Percentiles rank a stretch among this genome's conserved stretches.
Conservation (phyloP, 2,888 invertebrate species). For the Artemia sp. region DNA sequence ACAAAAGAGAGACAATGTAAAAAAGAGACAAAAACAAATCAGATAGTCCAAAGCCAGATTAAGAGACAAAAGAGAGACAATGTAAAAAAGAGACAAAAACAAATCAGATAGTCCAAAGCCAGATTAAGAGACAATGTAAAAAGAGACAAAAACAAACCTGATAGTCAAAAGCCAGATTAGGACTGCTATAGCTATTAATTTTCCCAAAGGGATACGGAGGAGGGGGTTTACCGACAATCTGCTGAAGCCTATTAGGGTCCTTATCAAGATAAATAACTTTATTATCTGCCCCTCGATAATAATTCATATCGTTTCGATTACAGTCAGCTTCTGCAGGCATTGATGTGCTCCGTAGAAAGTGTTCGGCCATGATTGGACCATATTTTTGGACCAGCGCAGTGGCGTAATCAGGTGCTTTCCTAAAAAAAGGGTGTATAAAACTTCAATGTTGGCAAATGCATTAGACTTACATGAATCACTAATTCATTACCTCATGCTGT, state of each 20-base stretch:
- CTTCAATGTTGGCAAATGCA: no score
- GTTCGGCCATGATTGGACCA: constrained; percentile 32
- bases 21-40: background rate
- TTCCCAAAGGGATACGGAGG: constrained; percentile 56
- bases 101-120: constrained; percentile 33
- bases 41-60: constrained; percentile 43
- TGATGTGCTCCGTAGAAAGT: constrained; percentile 32
- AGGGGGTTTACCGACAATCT: constrained; percentile 63
- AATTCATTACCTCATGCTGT: no score
- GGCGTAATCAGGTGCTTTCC: constrained; percentile 87
- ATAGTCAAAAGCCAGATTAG: constrained; percentile 46
- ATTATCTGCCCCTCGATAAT: constrained; percentile 28
- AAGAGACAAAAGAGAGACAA: constrained; percentile 33
- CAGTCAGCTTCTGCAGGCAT: constrained; percentile 1
- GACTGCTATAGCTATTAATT: constrained; percentile 53
- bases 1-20: no score
- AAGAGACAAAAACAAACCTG: background rate
- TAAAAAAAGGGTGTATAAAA: constrained; percentile 16
- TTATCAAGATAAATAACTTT: constrained; percentile 9
- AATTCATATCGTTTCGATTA: constrained; percentile 12
- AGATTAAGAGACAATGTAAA: constrained; percentile 43
- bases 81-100: no score
- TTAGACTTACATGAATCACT: no score
- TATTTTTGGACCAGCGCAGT: constrained; percentile 69
- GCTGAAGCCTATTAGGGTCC: constrained; percentile 35